These are phyloP conservation scores for Maconellicoccus hirsutus DNA, from an alignment of 1,140 invertebrate species.

Conservation along the genomic window DNA sequence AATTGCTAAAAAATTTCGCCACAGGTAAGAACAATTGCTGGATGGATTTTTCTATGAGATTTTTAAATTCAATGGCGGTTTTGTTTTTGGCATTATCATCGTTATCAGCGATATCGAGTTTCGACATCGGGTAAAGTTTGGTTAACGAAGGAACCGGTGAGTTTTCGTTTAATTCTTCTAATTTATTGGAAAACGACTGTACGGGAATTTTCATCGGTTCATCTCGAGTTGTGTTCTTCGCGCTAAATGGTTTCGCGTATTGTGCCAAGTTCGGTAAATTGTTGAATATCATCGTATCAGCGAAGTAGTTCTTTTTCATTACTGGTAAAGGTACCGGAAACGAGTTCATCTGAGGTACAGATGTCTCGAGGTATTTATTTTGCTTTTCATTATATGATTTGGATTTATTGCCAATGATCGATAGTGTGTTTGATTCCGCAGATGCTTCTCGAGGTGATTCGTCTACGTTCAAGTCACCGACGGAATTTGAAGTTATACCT, in stretches of 20 bases:
- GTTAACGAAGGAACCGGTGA: background rate
- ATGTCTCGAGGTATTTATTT: too few species aligned
- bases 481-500: background rate
- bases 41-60: background rate
- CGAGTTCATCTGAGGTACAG: too few species aligned
- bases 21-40: background rate
- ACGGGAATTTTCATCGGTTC: background rate
- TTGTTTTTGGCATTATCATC: background rate
- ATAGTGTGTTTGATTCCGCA: background rate
- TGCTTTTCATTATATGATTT: too few species aligned
- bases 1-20: background rate
- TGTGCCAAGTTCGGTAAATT: background rate
- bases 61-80: background rate
- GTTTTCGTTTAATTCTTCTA: background rate
- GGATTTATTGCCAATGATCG: background rate
- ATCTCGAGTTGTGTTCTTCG: background rate
- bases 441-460: background rate
- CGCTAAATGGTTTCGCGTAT: background rate
- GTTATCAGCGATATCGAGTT: background rate
- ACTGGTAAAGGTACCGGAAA: background rate
- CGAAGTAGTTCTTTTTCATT: background rate
- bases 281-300: background rate
- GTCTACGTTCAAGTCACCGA: background rate
- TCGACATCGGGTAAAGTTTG: background rate
- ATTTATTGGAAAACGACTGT: background rate